phyloP scores from a whole-genome alignment of 2,888 invertebrate genomes.

The Biston stratarius region DNA sequence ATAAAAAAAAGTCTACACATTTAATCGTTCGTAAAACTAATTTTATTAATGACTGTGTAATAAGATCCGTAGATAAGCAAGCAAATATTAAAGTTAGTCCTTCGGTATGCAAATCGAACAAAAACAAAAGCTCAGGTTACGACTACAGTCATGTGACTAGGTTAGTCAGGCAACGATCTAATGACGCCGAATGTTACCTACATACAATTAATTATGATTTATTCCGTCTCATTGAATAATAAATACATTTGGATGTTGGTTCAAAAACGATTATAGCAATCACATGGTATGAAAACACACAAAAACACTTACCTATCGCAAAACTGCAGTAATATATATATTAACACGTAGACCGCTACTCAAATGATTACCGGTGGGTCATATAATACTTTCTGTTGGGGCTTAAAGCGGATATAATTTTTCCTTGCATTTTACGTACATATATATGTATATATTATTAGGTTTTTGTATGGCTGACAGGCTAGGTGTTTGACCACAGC shows the following conservation, averaged over 20 bases:
- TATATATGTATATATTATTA: too few species aligned
- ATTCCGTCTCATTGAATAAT: slow-evolving; percentile 24
- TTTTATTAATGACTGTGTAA: background rate
- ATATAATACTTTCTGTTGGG: too few species aligned
- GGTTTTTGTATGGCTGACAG: too few species aligned
- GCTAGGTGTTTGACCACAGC: too few species aligned
- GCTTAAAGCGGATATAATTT: too few species aligned
- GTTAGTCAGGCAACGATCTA: slow-evolving; percentile 22
- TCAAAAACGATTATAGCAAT: slow-evolving; percentile 12
- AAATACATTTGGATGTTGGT: slow-evolving; percentile 23
- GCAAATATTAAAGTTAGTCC: slow-evolving; percentile 1
- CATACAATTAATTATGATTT: slow-evolving; percentile 26
- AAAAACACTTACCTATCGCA: slow-evolving; percentile 5
- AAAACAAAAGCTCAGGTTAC: slow-evolving; percentile 20
- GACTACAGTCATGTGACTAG: slow-evolving; percentile 21
- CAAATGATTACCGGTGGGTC: too few species aligned
- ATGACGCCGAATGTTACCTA: slow-evolving; percentile 9
- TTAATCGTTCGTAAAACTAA: too few species aligned
- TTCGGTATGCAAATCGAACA: slow-evolving; percentile 20
- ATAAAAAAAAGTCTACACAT: too few species aligned
- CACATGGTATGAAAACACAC: slow-evolving; percentile 27
- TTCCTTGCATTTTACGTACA: too few species aligned
- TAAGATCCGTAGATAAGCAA: slow-evolving; percentile 1
- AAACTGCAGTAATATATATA: too few species aligned
- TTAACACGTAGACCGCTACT: too few species aligned